Evolutionary conservation across 2,797 vertebrate genomes (phyloP), one percentile per base, ranked within the genome.

Genomic region (Semaprochilodus insignis): DNA sequence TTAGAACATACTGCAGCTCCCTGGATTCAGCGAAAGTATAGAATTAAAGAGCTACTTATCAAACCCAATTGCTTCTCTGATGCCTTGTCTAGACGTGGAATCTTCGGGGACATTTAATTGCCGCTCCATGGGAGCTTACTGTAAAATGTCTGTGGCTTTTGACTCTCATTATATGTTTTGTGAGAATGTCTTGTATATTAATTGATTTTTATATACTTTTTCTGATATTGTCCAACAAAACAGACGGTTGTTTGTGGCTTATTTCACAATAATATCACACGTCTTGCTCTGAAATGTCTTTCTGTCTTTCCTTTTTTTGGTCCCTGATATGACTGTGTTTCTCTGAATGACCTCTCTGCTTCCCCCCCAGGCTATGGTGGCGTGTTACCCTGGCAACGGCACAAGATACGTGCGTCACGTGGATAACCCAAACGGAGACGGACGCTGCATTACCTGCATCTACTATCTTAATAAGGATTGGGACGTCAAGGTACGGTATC

Each of bases 381-480:
- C 97, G 10, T 98, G 97, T 93, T 98, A 97, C 88, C 97, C 97
- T 23, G 96, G 97, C 77, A 96, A 95, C 1, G 96, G 97, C 52
- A 93, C 96, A 63, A 96, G 97, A 54, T 98, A 98, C 2, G 96
- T 98, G 88, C 95, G 96, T 81, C 97, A 98, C 34, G 96, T 98
- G 72, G 97, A 98, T 93, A 98, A 98, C 90, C 97, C 97, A 2
- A 96, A 97, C 0, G 93, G 96, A 4, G 96, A 98, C 7, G 97
- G 97, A 27, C 96, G 97, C 90, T 97, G 96, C 89, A 95, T 98
- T 92, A 98, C 97, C 0, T 98, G 97, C 82, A 98, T 98, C 91
- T 98, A 98, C 94, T 98, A 98, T 92, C 97, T 97, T 71, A 97
- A 97, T 93, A 96, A 96, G 91, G 91, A 96, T 93, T 98, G 97